Evolutionary conservation across 2,113 vertebrate genomes (phyloP).

Genomic region (Xyliphius kryptos): DNA sequence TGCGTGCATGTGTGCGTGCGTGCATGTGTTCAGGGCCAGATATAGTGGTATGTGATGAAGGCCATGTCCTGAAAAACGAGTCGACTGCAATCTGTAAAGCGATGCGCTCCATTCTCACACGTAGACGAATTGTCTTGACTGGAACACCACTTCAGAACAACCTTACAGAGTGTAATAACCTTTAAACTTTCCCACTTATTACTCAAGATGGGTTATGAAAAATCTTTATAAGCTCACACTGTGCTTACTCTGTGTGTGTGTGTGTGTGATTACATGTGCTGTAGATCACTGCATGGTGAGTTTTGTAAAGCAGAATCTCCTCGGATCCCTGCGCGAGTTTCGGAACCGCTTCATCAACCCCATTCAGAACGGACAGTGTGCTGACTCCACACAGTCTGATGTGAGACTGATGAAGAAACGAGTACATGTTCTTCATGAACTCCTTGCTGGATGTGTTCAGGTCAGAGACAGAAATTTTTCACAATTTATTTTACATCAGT

Average conservation of each 20-base stretch:
- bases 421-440: constrained; percentile 87
- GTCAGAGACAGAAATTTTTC: no score
- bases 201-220: no score
- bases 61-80: constrained; percentile 88
- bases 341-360: constrained; percentile 91
- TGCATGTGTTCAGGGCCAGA: constrained; percentile 75
- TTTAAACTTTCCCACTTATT: no score
- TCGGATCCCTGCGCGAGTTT: constrained; percentile 88
- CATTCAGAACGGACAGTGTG: constrained; percentile 95
- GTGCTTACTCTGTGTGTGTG: background rate
- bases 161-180: constrained; percentile 90
- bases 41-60: constrained; percentile 93
- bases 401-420: constrained; percentile 96
- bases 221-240: no score
- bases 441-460: constrained; percentile 93
- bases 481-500: no score
- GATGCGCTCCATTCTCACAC: constrained; percentile 82
- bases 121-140: constrained; percentile 85
- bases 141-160: constrained; percentile 96
- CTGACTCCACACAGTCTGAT: constrained; percentile 86
- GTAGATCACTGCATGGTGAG: constrained; percentile 96
- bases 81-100: constrained; percentile 82
- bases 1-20: no score
- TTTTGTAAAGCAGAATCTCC: constrained; percentile 94
- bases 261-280: no score